Conservation (phyloP, 2,113 vertebrate genomes). For the Perccottus glenii region DNA sequence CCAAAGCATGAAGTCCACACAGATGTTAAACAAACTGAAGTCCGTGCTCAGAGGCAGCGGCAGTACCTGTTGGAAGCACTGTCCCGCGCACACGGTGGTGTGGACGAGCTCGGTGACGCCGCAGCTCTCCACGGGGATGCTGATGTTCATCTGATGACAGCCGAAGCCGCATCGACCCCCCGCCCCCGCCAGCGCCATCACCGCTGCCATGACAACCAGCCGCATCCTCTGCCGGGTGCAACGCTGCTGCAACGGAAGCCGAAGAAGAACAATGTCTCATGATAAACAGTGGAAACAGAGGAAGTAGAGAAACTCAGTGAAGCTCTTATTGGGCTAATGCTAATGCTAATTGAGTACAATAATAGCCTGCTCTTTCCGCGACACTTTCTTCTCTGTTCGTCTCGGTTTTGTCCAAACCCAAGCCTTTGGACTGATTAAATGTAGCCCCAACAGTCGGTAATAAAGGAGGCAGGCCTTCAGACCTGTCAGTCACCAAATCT, state of each 20-base stretch:
- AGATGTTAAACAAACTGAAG: too few relatives aligned
- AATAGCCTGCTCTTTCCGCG: too few relatives aligned
- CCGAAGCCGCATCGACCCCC: conserved; percentile 61
- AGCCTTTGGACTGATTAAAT: too few relatives aligned
- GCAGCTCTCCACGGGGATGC: conserved; percentile 86
- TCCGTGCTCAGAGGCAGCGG: not conserved
- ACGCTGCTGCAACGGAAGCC: conserved; percentile 40
- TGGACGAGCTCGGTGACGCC: conserved; percentile 78
- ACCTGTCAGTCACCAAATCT: too few relatives aligned
- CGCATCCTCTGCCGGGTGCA: conserved; percentile 63
- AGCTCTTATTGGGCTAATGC: too few relatives aligned
- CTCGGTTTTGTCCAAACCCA: too few relatives aligned
- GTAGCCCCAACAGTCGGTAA: too few relatives aligned
- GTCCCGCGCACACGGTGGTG: conserved; percentile 86
- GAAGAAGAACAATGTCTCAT: not conserved
- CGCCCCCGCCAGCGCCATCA: conserved; percentile 75
- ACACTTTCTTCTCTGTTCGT: too few relatives aligned
- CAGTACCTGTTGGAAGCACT: conserved; percentile 82
- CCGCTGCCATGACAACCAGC: conserved; percentile 79
- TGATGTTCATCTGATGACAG: conserved; percentile 84
- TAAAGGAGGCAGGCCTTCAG: too few relatives aligned
- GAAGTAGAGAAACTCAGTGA: too few relatives aligned
- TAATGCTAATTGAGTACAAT: too few relatives aligned
- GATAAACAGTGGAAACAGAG: not conserved
- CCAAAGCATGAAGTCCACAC: too few relatives aligned